Conservation (phyloP, 2,888 invertebrate genomes). For the Leuctra nigra region DNA sequence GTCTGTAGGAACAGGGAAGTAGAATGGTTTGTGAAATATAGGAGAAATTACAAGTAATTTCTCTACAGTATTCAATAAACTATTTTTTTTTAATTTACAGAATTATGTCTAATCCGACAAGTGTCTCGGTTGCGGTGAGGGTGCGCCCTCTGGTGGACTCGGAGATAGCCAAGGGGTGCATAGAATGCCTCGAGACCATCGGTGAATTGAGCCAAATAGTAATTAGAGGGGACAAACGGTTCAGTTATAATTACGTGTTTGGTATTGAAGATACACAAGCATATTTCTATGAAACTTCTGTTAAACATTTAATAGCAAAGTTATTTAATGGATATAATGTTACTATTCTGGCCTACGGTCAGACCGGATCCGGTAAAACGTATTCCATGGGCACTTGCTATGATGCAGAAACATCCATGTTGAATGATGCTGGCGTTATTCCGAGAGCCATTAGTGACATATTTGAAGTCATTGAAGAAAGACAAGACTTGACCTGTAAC, state of each 20-base stretch:
- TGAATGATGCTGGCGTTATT: slow-evolving; percentile 74
- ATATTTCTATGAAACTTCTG: slow-evolving; percentile 64
- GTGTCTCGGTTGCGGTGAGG: slow-evolving; percentile 73
- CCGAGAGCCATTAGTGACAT: slow-evolving; percentile 79
- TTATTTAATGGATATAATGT: slow-evolving; percentile 90
- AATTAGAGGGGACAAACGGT: slow-evolving; percentile 61
- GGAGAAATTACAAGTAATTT: no score
- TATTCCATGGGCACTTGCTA: slow-evolving; percentile 87
- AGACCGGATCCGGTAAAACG: slow-evolving; percentile 93
- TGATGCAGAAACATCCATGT: slow-evolving; percentile 50
- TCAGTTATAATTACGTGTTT: slow-evolving; percentile 81
- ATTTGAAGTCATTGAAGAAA: slow-evolving; percentile 58
- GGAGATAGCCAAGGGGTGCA: slow-evolving; percentile 69
- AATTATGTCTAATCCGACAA: no score
- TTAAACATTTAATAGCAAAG: slow-evolving; percentile 61
- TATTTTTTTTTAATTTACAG: no score
- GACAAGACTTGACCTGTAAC: slow-evolving; percentile 54
- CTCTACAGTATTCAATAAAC: no score
- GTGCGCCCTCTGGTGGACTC: slow-evolving; percentile 70
- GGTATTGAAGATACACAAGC: slow-evolving; percentile 60
- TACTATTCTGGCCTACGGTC: slow-evolving; percentile 90
- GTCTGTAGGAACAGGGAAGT: no score
- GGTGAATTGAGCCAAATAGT: slow-evolving; percentile 61
- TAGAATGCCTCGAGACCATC: slow-evolving; percentile 61
- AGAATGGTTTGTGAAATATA: no score